Conservation (phyloP, 64 coral and sea anemone species). For the Orbicella faveolata region DNA sequence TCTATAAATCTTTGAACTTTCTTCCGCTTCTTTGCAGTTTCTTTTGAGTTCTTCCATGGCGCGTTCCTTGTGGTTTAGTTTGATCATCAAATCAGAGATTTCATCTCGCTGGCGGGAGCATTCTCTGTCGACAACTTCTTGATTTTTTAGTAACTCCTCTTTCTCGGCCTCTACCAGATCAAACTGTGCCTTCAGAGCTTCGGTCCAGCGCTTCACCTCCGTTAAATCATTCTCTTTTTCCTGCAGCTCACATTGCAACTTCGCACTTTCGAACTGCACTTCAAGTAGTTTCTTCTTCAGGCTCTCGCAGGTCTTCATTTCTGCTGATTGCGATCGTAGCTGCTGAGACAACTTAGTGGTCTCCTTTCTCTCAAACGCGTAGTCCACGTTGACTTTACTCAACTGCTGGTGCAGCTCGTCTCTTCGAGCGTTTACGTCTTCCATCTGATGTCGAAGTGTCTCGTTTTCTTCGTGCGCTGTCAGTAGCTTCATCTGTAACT, state of each 20-base stretch:
- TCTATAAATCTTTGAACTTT: slow-evolving; percentile 31
- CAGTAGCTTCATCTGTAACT: slow-evolving; percentile 54
- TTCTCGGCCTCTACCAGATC: slow-evolving; percentile 66
- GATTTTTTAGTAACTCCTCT: slow-evolving; percentile 69
- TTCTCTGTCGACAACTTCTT: slow-evolving; percentile 51
- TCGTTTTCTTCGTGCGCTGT: slow-evolving; percentile 48
- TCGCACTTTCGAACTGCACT: slow-evolving; percentile 26
- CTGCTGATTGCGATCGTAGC: slow-evolving; percentile 14
- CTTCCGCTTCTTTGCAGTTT: slow-evolving; percentile 16
- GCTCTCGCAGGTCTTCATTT: slow-evolving; percentile 32
- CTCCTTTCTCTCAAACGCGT: slow-evolving; percentile 29
- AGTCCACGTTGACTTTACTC: slow-evolving; percentile 41
- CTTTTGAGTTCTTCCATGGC: slow-evolving; percentile 26
- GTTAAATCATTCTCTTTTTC: slow-evolving; percentile 59
- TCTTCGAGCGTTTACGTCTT: slow-evolving; percentile 7
- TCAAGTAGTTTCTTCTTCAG: slow-evolving; percentile 36
- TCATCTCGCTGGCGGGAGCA: slow-evolving; percentile 46
- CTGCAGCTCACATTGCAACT: slow-evolving; percentile 43
- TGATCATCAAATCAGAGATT: slow-evolving; percentile 61
- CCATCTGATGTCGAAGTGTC: neutral
- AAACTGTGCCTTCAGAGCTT: slow-evolving; percentile 74
- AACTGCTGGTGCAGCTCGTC: slow-evolving; percentile 5
- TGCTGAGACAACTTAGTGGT: slow-evolving; percentile 22
- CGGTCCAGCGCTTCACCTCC: slow-evolving; percentile 75
- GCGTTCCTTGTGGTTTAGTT: slow-evolving; percentile 18